Evolutionary conservation across 2,797 vertebrate genomes (phyloP).

Genomic region (Eulemur mongoz): DNA sequence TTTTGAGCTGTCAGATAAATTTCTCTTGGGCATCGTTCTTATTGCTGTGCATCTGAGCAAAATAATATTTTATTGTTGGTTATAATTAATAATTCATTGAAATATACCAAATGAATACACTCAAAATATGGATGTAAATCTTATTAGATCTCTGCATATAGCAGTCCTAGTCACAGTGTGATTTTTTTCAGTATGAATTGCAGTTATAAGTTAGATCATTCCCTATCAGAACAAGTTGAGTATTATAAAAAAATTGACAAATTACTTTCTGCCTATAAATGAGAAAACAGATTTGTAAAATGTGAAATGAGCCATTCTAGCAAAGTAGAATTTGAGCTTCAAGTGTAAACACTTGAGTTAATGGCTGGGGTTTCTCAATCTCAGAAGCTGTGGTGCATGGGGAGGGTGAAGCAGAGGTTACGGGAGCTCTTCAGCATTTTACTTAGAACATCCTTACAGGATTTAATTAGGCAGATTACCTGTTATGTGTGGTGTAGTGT

Average conservation of each 20-base stretch:
- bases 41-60: slow-evolving; percentile 86
- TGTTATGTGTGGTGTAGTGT: slow-evolving; percentile 94
- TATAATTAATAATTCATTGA: slow-evolving; percentile 90
- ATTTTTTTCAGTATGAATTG: slow-evolving; percentile 83
- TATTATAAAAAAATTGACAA: slow-evolving; percentile 87
- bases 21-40: slow-evolving; percentile 82
- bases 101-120: slow-evolving; percentile 84
- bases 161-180: slow-evolving; percentile 71
- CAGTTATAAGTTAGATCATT: slow-evolving; percentile 82
- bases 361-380: slow-evolving; percentile 89
- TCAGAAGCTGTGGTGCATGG: slow-evolving; percentile 89
- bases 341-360: slow-evolving; percentile 91
- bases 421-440: slow-evolving; percentile 94
- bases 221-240: slow-evolving; percentile 83
- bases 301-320: slow-evolving; percentile 88
- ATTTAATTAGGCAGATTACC: slow-evolving; percentile 99
- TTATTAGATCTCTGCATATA: slow-evolving; percentile 85
- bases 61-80: slow-evolving; percentile 88
- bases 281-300: slow-evolving; percentile 89
- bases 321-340: slow-evolving; percentile 88
- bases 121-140: slow-evolving; percentile 84
- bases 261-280: slow-evolving; percentile 87
- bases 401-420: slow-evolving; percentile 97
- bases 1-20: slow-evolving; percentile 83
- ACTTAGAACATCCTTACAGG: slow-evolving; percentile 92